A percentile compares a stretch with the other conserved stretches of the same genome.
phyloP scores from a whole-genome alignment of 2,113 vertebrate genomes.

The Limnothrissa miodon region DNA sequence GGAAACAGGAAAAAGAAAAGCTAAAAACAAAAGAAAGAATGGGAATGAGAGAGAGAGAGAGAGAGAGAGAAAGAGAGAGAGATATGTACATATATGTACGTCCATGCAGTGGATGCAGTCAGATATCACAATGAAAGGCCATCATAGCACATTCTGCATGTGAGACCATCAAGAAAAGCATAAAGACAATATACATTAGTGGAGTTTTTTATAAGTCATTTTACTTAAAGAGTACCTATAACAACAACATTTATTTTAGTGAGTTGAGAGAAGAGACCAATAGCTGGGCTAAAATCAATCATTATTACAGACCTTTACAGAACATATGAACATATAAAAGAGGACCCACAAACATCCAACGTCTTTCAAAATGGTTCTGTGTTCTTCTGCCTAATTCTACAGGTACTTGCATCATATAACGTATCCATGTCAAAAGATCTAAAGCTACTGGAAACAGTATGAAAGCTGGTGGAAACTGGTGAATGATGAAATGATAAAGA shows the following conservation, averaged over 20 bases:
- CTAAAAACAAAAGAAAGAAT: constrained; percentile 24
- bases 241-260: not conserved
- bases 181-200: not conserved
- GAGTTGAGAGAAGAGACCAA: not conserved
- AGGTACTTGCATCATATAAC: not conserved
- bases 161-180: too few relatives aligned
- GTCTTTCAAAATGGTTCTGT: too few relatives aligned
- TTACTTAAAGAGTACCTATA: not conserved
- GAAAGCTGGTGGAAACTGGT: not conserved
- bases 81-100: not conserved
- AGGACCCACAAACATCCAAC: too few relatives aligned
- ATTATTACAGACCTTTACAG: too few relatives aligned
- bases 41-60: constrained; percentile 12
- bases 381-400: not conserved
- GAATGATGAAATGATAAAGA: not conserved
- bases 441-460: too few relatives aligned
- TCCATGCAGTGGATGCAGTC: not conserved
- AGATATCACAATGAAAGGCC: not conserved
- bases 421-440: not conserved
- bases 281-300: too few relatives aligned
- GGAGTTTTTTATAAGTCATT: not conserved
- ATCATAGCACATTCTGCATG: not conserved
- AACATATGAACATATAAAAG: too few relatives aligned
- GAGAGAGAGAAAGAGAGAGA: constrained; percentile 7
- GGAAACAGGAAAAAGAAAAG: constrained; percentile 7